Evolutionary conservation across 1,140 invertebrate species (phyloP).

Genomic region (Neodiprion lecontei): DNA sequence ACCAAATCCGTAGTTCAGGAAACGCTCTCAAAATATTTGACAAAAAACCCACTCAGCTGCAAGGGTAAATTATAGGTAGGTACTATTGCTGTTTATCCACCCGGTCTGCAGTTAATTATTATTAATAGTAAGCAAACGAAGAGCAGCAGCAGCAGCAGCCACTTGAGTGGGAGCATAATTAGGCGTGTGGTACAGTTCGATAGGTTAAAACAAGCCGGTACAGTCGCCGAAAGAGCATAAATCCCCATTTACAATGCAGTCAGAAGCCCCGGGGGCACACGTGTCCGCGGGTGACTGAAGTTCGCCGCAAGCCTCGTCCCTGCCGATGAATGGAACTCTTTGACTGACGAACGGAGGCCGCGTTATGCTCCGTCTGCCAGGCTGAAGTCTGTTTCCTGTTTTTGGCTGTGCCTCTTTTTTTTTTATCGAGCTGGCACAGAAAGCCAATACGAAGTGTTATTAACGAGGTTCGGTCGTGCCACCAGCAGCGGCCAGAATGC

Average conservation of each 20-base stretch:
- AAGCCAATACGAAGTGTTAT: slow-evolving; percentile 7
- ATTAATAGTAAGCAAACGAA: no score
- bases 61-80: no score
- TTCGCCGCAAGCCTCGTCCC: slow-evolving; percentile 40
- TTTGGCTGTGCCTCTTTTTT: neutral
- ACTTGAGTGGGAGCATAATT: neutral
- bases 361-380: slow-evolving; percentile 45
- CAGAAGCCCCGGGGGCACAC: slow-evolving; percentile 42
- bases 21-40: no score
- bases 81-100: no score
- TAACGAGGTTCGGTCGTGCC: slow-evolving; percentile 6
- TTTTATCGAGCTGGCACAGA: neutral
- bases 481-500: neutral
- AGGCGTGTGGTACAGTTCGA: slow-evolving; percentile 3
- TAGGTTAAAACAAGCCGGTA: slow-evolving; percentile 17
- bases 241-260: slow-evolving; percentile 51
- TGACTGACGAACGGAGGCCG: slow-evolving; percentile 38
- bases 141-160: no score
- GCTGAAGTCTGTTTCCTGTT: slow-evolving; percentile 42
- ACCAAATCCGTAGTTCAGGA: no score
- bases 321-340: slow-evolving; percentile 57
- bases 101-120: no score
- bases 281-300: slow-evolving; percentile 51
- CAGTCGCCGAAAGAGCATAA: slow-evolving; percentile 50
- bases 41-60: no score